Evolutionary conservation across 1,140 invertebrate species (phyloP), one percentile per base, ranked within the genome.

Genomic region (Frieseomelitta varia): DNA sequence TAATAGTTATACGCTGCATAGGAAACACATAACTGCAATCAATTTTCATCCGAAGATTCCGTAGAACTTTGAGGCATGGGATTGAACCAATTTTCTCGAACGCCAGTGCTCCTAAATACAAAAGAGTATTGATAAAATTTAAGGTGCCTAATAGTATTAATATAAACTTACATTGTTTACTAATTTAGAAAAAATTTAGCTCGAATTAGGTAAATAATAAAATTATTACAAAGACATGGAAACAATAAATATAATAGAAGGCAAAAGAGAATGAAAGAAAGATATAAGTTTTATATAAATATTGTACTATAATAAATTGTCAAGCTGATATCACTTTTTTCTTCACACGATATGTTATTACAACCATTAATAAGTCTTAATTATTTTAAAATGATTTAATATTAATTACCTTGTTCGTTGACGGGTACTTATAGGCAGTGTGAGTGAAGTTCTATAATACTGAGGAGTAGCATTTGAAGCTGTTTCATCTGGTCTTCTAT

Each of bases 361-460:
- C 8, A 21, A 11, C 15, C 19, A 67, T 67, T 34, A 67, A 34
- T 34, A 34, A 67, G 10, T 17, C 15, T 34, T 30, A 67, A 47
- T 24, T 12, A 12, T 39, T 39, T 12, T 6, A 24, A 47, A 4
- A 4, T n/a, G 12, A 4, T 47, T 24, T 2, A 63, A n/a, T 47
- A 6, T 39, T 4, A 51, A 83, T 94, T 91, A 96, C 96, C 95
- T 96, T 90, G 95, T 95, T 88, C 95, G 96, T 82, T 95, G 95
- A 90, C 96, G 96, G 78, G 96, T 96, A 93, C 96, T 96, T 61
- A 96, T 97, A 84, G 96, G 96, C 91, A 97, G 94, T 90, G 97
- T 97, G 82, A 97, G 94, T 27, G 96, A 97, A 86, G 96, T 96
- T 86, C 96, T 94, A 90, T 96, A 96, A 93, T 96, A 97, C 92